Conservation (phyloP, 2,113 vertebrate genomes). For the Sylvilagus bachmani region DNA sequence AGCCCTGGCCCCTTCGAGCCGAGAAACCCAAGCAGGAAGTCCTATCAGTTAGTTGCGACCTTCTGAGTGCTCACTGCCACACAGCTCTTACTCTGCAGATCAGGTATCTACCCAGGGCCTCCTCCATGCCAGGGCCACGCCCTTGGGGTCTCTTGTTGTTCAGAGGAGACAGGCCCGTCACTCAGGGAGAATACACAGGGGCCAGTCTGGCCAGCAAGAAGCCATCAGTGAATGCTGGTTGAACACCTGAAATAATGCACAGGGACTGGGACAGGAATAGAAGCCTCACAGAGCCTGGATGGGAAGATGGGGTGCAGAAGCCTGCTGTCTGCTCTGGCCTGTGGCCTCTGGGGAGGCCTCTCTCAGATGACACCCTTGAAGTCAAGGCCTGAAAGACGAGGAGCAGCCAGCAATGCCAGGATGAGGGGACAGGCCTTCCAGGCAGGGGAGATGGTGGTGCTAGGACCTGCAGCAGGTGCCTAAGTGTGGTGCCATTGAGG, state of each 20-base stretch:
- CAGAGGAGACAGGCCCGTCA: not conserved
- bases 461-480: not conserved
- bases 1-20: not conserved
- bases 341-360: not conserved
- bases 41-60: slow-evolving; percentile 16
- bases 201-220: slow-evolving; percentile 17
- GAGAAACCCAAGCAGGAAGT: slow-evolving; percentile 18
- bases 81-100: slow-evolving; percentile 11
- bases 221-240: not conserved
- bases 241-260: not conserved
- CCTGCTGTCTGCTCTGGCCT: not conserved
- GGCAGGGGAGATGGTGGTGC: not conserved
- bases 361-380: not conserved
- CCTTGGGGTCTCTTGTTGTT: not conserved
- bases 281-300: not conserved
- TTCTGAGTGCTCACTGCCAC: slow-evolving; percentile 20
- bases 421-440: not conserved
- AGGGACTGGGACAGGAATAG: not conserved
- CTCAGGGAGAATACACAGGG: not conserved
- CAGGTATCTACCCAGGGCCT: slow-evolving; percentile 18
- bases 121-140: not conserved
- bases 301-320: not conserved
- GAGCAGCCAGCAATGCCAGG: not conserved
- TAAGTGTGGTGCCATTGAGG: not conserved
- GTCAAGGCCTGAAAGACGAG: not conserved